phyloP scores from a whole-genome alignment of 2,888 invertebrate genomes.

The Lepidochrysops patricia region DNA sequence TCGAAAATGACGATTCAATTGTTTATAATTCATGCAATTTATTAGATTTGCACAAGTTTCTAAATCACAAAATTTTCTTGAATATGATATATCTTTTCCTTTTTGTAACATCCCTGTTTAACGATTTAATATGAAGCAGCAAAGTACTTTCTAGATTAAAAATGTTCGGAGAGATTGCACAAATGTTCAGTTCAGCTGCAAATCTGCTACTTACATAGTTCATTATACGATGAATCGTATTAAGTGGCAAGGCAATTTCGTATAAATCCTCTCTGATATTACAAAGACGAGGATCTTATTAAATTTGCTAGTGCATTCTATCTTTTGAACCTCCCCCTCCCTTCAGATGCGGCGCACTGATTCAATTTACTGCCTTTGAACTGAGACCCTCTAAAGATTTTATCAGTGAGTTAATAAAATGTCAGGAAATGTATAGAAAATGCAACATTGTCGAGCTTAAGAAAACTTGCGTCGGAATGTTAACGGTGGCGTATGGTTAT shows the following conservation, averaged over 20 bases:
- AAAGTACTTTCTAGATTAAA: constrained; percentile 3
- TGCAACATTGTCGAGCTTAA: constrained; percentile 21
- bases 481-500: constrained; percentile 1
- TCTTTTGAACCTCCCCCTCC: constrained; percentile 16
- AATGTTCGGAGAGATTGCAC: constrained; percentile 8
- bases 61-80: too few species aligned
- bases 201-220: constrained; percentile 13
- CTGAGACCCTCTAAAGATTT: constrained; percentile 19
- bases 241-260: constrained; percentile 12
- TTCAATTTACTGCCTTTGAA: constrained; percentile 23
- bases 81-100: too few species aligned
- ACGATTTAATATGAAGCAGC: neutral
- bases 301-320: constrained; percentile 17
- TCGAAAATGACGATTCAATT: too few species aligned
- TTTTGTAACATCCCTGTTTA: neutral
- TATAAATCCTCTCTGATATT: constrained; percentile 12
- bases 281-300: constrained; percentile 16
- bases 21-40: too few species aligned
- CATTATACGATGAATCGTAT: constrained; percentile 12
- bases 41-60: too few species aligned
- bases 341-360: constrained; percentile 18
- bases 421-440: constrained; percentile 21
- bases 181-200: constrained; percentile 11
- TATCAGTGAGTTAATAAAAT: constrained; percentile 22
- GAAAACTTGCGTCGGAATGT: constrained; percentile 16